Percentiles rank a stretch among this genome's conserved stretches.
These are phyloP conservation scores for Cyanocitta stelleri DNA, from an alignment of 2,113 vertebrate species.

Conservation along the genomic window DNA sequence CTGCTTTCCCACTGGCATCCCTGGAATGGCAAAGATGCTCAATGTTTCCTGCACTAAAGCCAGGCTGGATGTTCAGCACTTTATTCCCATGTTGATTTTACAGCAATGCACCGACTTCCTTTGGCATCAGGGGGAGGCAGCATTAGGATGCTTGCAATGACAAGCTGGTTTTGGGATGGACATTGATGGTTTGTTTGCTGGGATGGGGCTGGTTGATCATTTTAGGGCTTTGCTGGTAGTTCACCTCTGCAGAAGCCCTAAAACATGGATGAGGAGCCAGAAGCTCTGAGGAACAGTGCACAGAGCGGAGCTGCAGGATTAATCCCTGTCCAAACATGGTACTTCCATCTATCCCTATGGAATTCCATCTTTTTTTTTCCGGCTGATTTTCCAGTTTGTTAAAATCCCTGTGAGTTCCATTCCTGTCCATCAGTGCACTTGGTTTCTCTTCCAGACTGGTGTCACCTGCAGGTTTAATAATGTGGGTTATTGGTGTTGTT, in stretches of 20 bases:
- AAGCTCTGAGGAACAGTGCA: not conserved
- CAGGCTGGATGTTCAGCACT: not conserved
- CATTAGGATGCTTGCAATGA: not conserved
- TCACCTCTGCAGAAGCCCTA: not conserved
- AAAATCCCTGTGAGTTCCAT: not conserved
- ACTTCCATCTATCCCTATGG: not conserved
- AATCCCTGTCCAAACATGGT: not conserved
- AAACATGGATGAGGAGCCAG: not conserved
- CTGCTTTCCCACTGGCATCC: not conserved
- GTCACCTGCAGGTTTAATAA: not conserved
- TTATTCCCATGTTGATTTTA: not conserved
- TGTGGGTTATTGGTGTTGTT: fast-evolving
- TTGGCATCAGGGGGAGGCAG: not conserved
- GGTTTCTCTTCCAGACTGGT: not conserved
- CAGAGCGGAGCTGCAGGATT: not conserved
- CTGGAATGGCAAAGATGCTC: not conserved
- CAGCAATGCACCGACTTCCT: not conserved
- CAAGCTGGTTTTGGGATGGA: fast-evolving
- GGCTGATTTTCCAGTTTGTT: not conserved
- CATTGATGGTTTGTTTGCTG: not conserved
- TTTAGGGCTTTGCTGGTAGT: not conserved
- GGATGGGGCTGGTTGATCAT: not conserved
- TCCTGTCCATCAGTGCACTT: not conserved
- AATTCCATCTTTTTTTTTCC: not conserved
- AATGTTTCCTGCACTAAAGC: not conserved